Conservation (phyloP, 92 coral and sea anemone genomes). For the Siderastrea siderea region DNA sequence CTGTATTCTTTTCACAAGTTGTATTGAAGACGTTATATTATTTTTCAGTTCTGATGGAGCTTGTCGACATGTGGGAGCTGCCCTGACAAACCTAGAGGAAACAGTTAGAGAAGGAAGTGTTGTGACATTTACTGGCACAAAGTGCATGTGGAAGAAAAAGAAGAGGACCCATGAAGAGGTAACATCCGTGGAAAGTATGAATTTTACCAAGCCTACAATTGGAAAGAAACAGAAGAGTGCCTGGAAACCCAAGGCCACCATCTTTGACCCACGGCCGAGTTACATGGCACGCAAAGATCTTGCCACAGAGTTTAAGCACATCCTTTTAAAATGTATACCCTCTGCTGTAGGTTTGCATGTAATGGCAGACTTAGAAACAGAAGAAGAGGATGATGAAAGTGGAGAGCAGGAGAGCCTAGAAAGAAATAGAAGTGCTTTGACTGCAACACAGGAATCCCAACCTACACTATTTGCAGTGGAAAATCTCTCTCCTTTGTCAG, state of each 20-base stretch:
- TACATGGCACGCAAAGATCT: background rate
- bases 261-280: background rate
- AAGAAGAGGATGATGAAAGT: too few species aligned
- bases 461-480: too few species aligned
- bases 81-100: constrained; percentile 39
- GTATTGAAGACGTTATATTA: background rate
- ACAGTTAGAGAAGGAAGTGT: constrained; percentile 15
- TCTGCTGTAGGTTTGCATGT: constrained; percentile 4
- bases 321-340: constrained; percentile 1
- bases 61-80: constrained; percentile 38
- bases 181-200: constrained; percentile 3
- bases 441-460: too few species aligned
- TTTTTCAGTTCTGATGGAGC: constrained; percentile 40
- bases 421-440: too few species aligned
- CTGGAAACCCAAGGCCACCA: constrained; percentile 7
- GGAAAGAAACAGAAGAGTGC: constrained; percentile 7
- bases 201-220: constrained; percentile 28
- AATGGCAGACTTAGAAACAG: too few species aligned
- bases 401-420: too few species aligned
- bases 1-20: too few species aligned
- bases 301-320: background rate
- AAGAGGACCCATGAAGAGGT: constrained; percentile 16
- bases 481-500: too few species aligned
- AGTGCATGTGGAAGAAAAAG: constrained; percentile 20
- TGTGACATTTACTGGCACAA: constrained; percentile 44